phyloP scores from a whole-genome alignment of 2,113 vertebrate genomes.

The Collichthys lucidus region DNA sequence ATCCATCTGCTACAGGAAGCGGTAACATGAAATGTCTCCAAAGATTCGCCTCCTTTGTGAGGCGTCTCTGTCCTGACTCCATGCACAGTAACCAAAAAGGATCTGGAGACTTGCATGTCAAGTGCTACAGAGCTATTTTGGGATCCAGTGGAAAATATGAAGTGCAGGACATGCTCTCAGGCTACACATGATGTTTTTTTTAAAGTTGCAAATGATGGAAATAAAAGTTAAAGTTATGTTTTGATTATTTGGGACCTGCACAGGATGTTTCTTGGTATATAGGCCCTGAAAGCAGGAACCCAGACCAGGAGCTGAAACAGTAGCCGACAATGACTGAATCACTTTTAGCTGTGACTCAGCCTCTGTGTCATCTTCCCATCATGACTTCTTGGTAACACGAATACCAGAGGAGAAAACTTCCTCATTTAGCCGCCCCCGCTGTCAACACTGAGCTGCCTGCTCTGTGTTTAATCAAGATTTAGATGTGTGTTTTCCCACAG shows the following conservation, averaged over 20 bases:
- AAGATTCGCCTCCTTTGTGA: not conserved
- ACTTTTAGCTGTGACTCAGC: not conserved
- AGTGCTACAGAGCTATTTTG: constrained; percentile 14
- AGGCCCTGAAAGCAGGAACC: not conserved
- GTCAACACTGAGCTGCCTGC: not conserved
- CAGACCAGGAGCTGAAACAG: not conserved
- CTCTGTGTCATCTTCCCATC: not conserved
- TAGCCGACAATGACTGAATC: not conserved
- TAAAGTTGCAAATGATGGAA: not conserved
- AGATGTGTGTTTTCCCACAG: not conserved
- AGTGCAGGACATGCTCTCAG: not conserved
- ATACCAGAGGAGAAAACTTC: not conserved
- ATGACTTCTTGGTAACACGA: not conserved
- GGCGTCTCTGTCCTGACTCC: not conserved
- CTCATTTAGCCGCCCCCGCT: not conserved
- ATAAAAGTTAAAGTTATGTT: no score
- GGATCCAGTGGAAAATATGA: constrained; percentile 12
- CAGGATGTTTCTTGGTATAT: not conserved
- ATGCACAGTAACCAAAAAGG: not conserved
- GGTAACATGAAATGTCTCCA: not conserved
- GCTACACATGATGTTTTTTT: not conserved
- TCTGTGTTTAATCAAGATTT: not conserved
- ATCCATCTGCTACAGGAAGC: not conserved
- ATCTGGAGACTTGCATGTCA: not conserved
- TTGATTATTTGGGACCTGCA: not conserved